These are phyloP conservation scores for Hystrix brachyura DNA, from an alignment of 2,113 vertebrate genomes.

Conservation along the genomic window DNA sequence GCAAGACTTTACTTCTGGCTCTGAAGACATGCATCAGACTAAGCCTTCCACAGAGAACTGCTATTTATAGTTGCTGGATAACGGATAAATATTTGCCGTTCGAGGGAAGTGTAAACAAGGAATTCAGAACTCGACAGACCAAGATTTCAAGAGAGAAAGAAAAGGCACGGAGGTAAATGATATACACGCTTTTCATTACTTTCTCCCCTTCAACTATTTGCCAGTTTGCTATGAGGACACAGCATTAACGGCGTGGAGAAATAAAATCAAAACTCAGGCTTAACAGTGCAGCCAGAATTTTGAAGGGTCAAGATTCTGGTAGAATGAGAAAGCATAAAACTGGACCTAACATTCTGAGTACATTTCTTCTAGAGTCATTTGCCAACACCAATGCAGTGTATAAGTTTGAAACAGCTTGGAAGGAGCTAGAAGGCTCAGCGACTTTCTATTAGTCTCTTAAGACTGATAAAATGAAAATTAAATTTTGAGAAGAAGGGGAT, in stretches of 20 bases:
- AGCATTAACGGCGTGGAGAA: background rate
- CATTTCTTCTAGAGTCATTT: background rate
- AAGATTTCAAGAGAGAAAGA: background rate
- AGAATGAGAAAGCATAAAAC: background rate
- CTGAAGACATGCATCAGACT: constrained; percentile 22
- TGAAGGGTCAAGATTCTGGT: background rate
- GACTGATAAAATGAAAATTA: constrained; percentile 14
- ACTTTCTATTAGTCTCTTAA: background rate
- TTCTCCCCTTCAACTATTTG: background rate
- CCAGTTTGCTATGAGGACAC: background rate
- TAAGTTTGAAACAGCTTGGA: constrained; percentile 42
- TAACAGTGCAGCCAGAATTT: background rate
- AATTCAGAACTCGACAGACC: background rate
- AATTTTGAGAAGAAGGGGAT: background rate
- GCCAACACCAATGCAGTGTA: background rate
- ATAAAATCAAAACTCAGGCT: background rate
- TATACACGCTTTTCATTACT: background rate
- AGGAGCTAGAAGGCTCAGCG: background rate
- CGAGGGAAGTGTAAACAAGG: background rate
- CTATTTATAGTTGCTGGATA: background rate
- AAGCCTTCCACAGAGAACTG: background rate
- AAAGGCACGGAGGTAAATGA: background rate
- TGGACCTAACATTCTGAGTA: background rate
- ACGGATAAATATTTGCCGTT: background rate
- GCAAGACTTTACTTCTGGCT: constrained; percentile 47